Evolutionary conservation across 2,113 vertebrate genomes (phyloP).

Genomic region (Danio rerio): GRCz12tu NC_133182.1:36908501-36909000

Average conservation of each 20-base stretch:
- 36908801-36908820: neutral
- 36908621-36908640: too few relatives aligned
- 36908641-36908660: too few relatives aligned
- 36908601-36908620: too few relatives aligned
- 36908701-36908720: neutral
- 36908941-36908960: neutral
- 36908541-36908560: too few relatives aligned
- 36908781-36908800: neutral
- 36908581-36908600: too few relatives aligned
- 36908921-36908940: neutral
- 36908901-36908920: neutral
- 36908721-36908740: conserved; percentile 9
- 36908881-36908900: neutral
- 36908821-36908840: neutral
- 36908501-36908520: too few relatives aligned
- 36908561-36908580: too few relatives aligned
- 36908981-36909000: neutral
- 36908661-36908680: too few relatives aligned
- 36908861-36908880: neutral
- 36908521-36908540: too few relatives aligned
- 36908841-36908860: neutral
- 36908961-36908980: neutral
- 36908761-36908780: neutral
- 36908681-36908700: too few relatives aligned
- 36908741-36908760: neutral